Evolutionary conservation across 2,113 vertebrate species (phyloP), one percentile per base, ranked within the genome.

Genomic region (Actinemys pallida): DNA sequence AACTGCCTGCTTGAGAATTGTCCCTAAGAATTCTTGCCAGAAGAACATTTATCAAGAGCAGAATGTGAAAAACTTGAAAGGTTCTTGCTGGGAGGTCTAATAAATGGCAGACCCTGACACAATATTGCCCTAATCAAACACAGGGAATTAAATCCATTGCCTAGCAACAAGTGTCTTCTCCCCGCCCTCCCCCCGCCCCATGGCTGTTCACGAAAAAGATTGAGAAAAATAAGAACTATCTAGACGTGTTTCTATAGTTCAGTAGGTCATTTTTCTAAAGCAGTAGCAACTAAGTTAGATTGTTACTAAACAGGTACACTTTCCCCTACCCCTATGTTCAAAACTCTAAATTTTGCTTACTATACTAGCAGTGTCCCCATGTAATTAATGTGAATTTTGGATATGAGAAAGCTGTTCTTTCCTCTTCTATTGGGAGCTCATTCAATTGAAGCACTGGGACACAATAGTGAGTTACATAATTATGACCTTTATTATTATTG

Each of bases 51-150:
- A 35, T 50, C 20, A 86, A 47, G 16, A 86, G n/a, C 45, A 72
- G 27, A 88, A 93, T 78, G 27, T 39, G 8, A 13, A 93, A 83
- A 90, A 56, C 29, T 57, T 93, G 31, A 81, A 88, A 90, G 50
- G 19, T 90, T 13, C 56, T 91, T 87, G 7, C 52, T 79, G 45
- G 29, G 24, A 81, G 11, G 69, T 78, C 24, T 57, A 35, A 54
- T 59, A 90, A 84, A 22, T 39, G 24, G 47, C 31, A 52, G 20
- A 78, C 13, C 72, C 27, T 42, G 24, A 31, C 27, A 80, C 49
- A 83, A 22, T 56, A 27, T 45, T 88, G 16, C 42, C 27, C 35
- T 72, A 72, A 86, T 14, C 12, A 78, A 86, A n/a, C 47, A 14
- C 6, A 86, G 0, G 17, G 13, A 86, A n/a, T 80, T 81, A 82